Evolutionary conservation across 2,888 invertebrate species (phyloP), one percentile per base, ranked within the genome.

Genomic region (Dynastes grantii): DNA sequence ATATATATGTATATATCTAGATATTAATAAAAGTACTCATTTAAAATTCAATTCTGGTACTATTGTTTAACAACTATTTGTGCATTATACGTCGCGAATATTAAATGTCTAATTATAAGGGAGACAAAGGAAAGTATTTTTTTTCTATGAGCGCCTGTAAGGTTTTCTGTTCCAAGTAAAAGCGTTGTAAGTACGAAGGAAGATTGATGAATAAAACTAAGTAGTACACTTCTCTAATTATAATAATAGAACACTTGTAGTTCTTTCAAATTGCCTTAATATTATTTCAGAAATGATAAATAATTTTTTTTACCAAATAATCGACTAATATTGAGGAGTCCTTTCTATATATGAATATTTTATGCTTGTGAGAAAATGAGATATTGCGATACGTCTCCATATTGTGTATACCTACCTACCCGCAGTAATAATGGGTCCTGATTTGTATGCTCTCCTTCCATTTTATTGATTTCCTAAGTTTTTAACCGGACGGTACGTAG

Each of bases 381-480:
- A 63, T 4, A 55, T 55, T n/a, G 6, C 22, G 63, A 32, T 13
- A 29, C 8, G 63, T 32, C 11, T 11, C 32, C 11, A 4, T 29
- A 29, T 13, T 3, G 27, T 32, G 63, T 13, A 63, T 13, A 32
- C 29, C 11, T 63, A 29, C 32, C 29, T 63, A 63, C 29, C 63
- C 63, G 29, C 27, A 63, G 27, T 32, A 27, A 49, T 67, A 67
- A 67, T 49, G 45, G 45, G 32, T 22, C 9, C 49, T 53, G 13
- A 51, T 68, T 49, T 68, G 27, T 49, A 49, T 40, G 8, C 67
- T 45, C 45, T 51, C 51, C 37, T 16, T n/a, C 40, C 27, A 27
- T 13, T 51, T 16, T 68, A 68, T 68, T 68, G 68, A 68, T 51
- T 68, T 68, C 68, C 49, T 68, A 9, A 51, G 6, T 68, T 51